Percentiles rank a stretch among this genome's conserved stretches.
These are phyloP conservation scores for Neelides sp. DNA, from an alignment of 1,140 invertebrate species.

Conservation along the genomic window DNA sequence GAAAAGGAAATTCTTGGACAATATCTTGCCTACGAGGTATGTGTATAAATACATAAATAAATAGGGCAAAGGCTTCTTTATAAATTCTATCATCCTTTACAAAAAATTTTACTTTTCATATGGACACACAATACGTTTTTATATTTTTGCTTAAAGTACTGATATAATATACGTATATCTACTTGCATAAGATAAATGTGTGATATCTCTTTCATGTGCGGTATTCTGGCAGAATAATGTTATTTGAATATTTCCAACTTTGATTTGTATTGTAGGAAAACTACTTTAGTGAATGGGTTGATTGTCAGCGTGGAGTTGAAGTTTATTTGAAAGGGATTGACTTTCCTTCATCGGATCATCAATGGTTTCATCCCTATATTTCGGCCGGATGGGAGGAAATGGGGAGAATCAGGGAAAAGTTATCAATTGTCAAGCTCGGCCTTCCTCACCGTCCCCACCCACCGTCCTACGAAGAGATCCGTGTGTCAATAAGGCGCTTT, in stretches of 20 bases:
- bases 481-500: conserved; percentile 34
- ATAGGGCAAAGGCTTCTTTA: not conserved
- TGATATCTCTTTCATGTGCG: too few species aligned
- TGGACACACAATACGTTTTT: too few species aligned
- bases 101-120: too few species aligned
- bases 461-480: conserved; percentile 42
- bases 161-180: too few species aligned
- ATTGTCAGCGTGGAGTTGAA: conserved; percentile 2
- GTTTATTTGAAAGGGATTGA: conserved; percentile 14
- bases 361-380: conserved; percentile 34
- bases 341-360: not conserved
- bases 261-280: conserved; percentile 1
- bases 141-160: too few species aligned
- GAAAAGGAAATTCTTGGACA: conserved; percentile 19
- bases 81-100: not conserved
- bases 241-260: too few species aligned
- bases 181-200: too few species aligned
- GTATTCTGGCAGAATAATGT: too few species aligned
- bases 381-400: conserved; percentile 34
- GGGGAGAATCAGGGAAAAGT: conserved; percentile 33
- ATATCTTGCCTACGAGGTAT: conserved; percentile 18
- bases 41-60: conserved; percentile 5
- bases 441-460: conserved; percentile 45
- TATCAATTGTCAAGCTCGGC: conserved; percentile 36
- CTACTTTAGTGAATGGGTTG: not conserved